Base-by-base conservation (phyloP, 1,140 invertebrate genomes). In the Ctenoplectra terminalis region DNA sequence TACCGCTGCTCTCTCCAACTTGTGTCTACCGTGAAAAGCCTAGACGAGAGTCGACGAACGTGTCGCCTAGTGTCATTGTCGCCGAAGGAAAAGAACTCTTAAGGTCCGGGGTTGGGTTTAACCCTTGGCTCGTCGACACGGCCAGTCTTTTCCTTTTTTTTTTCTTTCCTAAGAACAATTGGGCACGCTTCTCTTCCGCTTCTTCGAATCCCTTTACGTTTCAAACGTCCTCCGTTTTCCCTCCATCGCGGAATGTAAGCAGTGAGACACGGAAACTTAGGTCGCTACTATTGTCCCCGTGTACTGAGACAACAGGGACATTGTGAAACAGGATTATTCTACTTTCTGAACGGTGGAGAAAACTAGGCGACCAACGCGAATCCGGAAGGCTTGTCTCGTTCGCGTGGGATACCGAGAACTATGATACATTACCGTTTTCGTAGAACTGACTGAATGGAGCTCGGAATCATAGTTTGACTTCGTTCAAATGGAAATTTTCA, bases 31-130 rank as follows among this genome's bases (percentile, higher is more conserved):
- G 29, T 37, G 50, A 20, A 77, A 54, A 69, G 29, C 20, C 26
- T 20, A 31, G 40, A 46, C 9, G 26, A n/a, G 50, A 34, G 29
- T 7, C 40, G 46, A 40, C 29, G 29, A 70, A 76, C 46, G 60
- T 76, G 73, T 64, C 73, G 73, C n/a, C n/a, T n/a, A 29, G 23
- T 26, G 31, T 15, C 37, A 70, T 77, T 43, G 75, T 78, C 54
- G 40, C 0, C 40, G 9, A 43, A 67, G 26, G 26, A 20, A 66
- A 37, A 67, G 63, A 77, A 58, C 75, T 78, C 66, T 70, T 37
- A 60, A 60, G 37, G 8, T 40, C 15, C 54, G 26, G 64, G 66
- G 52, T 54, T 37, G 29, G 23, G 52, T 31, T 23, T 15, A 20
- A 1, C 26, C 29, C 34, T 13, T 11, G 11, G 13, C 60, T 52